phyloP scores from a whole-genome alignment of 2,797 vertebrate genomes.

The Cetoscarus ocellatus region DNA sequence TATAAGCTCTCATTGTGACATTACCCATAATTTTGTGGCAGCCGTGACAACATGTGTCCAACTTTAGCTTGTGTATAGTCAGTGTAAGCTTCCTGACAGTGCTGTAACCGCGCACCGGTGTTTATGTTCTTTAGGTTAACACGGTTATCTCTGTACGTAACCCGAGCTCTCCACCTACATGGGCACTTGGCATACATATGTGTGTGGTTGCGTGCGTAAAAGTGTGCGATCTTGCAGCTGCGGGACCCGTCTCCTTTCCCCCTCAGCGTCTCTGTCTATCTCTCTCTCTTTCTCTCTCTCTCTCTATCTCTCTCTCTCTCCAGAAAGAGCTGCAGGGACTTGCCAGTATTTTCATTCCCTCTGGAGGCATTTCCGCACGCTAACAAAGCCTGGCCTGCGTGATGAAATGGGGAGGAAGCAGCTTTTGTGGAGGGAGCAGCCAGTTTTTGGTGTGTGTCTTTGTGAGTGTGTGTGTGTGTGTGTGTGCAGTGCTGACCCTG shows the following conservation, averaged over 20 bases:
- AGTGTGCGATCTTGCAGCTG: constrained; percentile 72
- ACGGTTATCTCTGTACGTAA: constrained; percentile 79
- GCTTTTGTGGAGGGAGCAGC: constrained; percentile 80
- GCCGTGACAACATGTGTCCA: constrained; percentile 54
- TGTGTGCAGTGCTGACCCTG: constrained; percentile 59
- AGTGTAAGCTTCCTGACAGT: constrained; percentile 46
- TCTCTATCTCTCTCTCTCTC: constrained; percentile 33
- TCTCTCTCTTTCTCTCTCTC: constrained; percentile 44
- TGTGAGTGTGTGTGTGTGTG: constrained; percentile 23
- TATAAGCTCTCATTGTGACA: constrained; percentile 41
- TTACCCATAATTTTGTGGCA: constrained; percentile 63
- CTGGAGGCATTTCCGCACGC: constrained; percentile 87
- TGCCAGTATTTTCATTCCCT: constrained; percentile 89
- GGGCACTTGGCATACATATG: constrained; percentile 64
- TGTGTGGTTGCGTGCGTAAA: constrained; percentile 44
- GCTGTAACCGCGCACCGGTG: constrained; percentile 75
- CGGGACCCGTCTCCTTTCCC: constrained; percentile 53
- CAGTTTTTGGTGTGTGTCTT: constrained; percentile 41
- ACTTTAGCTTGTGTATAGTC: constrained; percentile 54
- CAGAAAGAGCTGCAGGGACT: constrained; percentile 84
- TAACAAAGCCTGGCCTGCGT: constrained; percentile 83
- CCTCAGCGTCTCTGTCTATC: constrained; percentile 14
- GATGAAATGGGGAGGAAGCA: constrained; percentile 85
- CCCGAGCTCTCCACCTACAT: constrained; percentile 69
- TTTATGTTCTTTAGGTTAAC: constrained; percentile 84